Base-by-base conservation (phyloP, 2,113 vertebrate species). In the Neofelis nebulosa region DNA sequence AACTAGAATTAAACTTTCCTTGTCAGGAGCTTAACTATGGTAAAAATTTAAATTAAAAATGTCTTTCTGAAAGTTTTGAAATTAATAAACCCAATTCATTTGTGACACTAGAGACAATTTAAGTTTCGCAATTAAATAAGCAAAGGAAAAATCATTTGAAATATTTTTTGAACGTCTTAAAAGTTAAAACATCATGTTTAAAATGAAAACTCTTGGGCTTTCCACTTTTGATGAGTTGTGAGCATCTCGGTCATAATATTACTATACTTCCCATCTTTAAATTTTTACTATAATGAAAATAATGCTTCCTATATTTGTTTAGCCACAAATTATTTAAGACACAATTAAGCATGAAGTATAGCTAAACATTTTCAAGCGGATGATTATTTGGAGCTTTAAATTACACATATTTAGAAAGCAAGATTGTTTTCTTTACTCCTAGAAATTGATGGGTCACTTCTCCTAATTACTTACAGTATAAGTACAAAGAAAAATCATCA, bases 1-100 rank as follows among this genome's bases (percentile, higher is more conserved):
- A 95, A 88, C 94, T 95, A 95, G 93, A 98, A 98, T 98, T 97
- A 96, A 95, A 97, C 82, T 98, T 98, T 73, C 82, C 94, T 98
- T 96, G 97, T 97, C 76, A 97, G 16, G 89, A 45, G 33, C 73
- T 93, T 97, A 95, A 97, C 91, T 96, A 68, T 85, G 63, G 85
- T 83, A 92, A 97, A 97, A 95, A n/a, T 61, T 52, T 69, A 79
- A 97, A 87, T 76, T 31, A 94, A 98, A 95, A 93, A 96, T 81
- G 36, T 66, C 2, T 91, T 92, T 98, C 96, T 63, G 65, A 15
- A 98, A 96, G 36, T 95, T 98, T 93, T 93, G 48, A 92, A 98
- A 91, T 41, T 92, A 97, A 98, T 96, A 96, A 92, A 76, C 38
- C 83, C 91, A 96, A 52, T 68, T 96, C 63, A 96, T 66, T 94